Conservation (phyloP, 2,113 vertebrate species). For the Conger conger region DNA sequence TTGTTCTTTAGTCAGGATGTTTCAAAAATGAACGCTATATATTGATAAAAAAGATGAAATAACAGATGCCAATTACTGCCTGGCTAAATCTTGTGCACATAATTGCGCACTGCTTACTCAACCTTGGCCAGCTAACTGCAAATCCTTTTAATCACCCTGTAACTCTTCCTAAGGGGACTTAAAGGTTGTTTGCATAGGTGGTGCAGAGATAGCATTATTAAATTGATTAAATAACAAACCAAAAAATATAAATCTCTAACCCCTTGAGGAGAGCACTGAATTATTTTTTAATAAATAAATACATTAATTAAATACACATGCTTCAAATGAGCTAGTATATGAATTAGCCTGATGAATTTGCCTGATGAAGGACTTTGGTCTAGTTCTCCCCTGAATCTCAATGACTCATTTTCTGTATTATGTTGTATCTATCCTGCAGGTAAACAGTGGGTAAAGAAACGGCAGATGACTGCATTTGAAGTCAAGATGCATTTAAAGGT, state of each 20-base stretch:
- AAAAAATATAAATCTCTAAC: conserved; percentile 26
- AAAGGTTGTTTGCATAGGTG: conserved; percentile 36
- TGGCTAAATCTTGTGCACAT: conserved; percentile 38
- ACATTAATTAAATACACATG: neutral
- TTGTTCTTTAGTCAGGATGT: conserved; percentile 31
- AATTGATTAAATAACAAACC: conserved; percentile 31
- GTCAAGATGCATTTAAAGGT: conserved; percentile 14
- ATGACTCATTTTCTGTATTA: conserved; percentile 7
- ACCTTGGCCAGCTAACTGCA: conserved; percentile 43
- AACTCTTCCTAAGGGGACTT: conserved; percentile 30
- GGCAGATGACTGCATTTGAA: neutral
- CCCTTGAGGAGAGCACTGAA: neutral
- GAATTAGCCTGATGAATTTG: neutral
- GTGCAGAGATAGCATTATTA: conserved; percentile 30
- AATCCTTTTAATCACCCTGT: conserved; percentile 39
- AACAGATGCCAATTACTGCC: conserved; percentile 55
- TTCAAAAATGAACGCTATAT: conserved; percentile 37
- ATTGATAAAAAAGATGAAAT: conserved; percentile 18
- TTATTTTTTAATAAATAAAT: conserved; percentile 10
- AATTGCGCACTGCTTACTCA: conserved; percentile 52
- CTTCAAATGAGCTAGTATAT: conserved; percentile 3
- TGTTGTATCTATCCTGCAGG: conserved; percentile 3
- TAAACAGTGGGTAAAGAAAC: conserved; percentile 10
- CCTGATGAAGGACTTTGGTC: neutral
- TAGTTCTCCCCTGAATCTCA: neutral